Conservation (phyloP, 64 coral and sea anemone species). For the Pachyseris speciosa region DNA sequence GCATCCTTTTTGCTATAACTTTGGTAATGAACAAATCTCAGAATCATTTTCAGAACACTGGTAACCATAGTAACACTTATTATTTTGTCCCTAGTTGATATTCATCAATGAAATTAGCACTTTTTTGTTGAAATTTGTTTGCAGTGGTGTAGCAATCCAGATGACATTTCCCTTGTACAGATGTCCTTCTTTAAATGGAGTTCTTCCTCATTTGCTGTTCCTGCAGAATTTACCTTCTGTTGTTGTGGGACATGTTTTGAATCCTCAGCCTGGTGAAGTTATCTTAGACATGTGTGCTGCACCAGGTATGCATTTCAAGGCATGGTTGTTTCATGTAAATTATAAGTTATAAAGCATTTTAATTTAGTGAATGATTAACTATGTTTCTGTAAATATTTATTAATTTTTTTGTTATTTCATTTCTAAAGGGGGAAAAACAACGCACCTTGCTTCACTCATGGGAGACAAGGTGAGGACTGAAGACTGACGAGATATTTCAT, state of each 20-base stretch:
- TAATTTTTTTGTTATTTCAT: neutral
- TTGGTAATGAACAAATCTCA: no score
- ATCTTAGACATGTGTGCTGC: conserved; percentile 98
- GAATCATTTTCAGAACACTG: no score
- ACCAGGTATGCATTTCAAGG: conserved; percentile 39
- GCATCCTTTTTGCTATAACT: no score
- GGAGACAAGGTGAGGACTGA: conserved; percentile 69
- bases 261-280: conserved; percentile 74
- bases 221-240: conserved; percentile 95
- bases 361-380: neutral
- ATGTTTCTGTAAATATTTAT: neutral
- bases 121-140: conserved; percentile 18
- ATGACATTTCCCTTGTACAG: conserved; percentile 77
- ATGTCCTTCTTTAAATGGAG: conserved; percentile 77
- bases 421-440: conserved; percentile 90
- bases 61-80: no score
- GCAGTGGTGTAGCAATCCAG: conserved; percentile 87
- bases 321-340: no score
- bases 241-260: conserved; percentile 81
- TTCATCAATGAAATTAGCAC: neutral
- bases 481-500: neutral
- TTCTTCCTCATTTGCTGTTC: conserved; percentile 75
- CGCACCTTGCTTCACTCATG: conserved; percentile 90
- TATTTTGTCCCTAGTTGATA: neutral
- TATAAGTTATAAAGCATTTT: no score